Percentiles rank a stretch among this genome's conserved stretches.
phyloP scores from a whole-genome alignment of 64 coral and sea anemone species.

The Pocillopora damicornis region DNA sequence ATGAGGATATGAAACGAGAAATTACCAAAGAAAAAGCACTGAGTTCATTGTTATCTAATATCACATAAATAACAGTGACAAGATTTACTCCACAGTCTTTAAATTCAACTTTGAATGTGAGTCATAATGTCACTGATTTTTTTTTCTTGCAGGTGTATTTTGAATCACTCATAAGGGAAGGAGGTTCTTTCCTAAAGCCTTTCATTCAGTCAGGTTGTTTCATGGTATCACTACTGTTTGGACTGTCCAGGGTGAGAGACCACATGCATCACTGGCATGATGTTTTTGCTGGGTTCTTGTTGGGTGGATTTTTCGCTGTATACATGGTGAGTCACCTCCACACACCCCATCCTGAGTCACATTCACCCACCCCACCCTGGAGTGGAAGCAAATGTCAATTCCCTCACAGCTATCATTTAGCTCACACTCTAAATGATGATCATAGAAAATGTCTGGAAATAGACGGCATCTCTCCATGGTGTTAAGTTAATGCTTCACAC shows the following conservation, averaged over 20 bases:
- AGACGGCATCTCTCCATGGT: too few species aligned
- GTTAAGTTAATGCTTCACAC: too few species aligned
- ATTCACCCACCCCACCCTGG: neutral
- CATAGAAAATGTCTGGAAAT: too few species aligned
- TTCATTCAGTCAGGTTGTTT: slow-evolving; percentile 30
- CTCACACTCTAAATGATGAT: too few species aligned
- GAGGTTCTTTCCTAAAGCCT: slow-evolving; percentile 10
- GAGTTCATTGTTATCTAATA: too few species aligned
- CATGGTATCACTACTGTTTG: slow-evolving; percentile 17
- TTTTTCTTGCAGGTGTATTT: slow-evolving; percentile 21
- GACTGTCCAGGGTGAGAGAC: slow-evolving; percentile 29
- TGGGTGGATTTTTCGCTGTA: slow-evolving; percentile 16
- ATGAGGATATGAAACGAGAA: too few species aligned
- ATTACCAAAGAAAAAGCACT: too few species aligned
- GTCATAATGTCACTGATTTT: neutral
- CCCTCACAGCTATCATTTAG: too few species aligned
- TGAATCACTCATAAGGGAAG: neutral
- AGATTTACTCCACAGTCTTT: too few species aligned
- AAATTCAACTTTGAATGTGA: neutral
- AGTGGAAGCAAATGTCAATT: too few species aligned
- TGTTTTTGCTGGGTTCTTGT: slow-evolving; percentile 28
- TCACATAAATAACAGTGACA: too few species aligned
- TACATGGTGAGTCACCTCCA: slow-evolving; percentile 16
- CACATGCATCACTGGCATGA: slow-evolving; percentile 48
- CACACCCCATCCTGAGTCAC: neutral